Conservation (phyloP, 2,888 invertebrate species). For the Luperina nickerlii region DNA sequence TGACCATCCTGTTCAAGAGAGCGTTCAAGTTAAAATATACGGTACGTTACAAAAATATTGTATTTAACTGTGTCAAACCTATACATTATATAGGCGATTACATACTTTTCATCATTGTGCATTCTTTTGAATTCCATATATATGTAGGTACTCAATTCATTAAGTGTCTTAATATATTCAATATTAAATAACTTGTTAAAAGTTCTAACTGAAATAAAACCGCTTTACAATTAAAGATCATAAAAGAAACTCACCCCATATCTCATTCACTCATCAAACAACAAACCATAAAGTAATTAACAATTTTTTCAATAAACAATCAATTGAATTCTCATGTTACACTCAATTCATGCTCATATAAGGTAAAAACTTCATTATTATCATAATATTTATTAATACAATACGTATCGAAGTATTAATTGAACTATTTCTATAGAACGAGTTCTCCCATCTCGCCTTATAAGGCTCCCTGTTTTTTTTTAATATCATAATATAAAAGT, state of each 20-base stretch:
- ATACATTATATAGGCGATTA: too few relatives aligned
- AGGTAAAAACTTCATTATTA: conserved; percentile 48
- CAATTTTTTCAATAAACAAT: conserved; percentile 24
- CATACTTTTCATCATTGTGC: background rate
- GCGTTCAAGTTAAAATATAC: too few relatives aligned
- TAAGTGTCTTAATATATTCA: background rate
- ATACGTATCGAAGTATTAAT: conserved; percentile 45
- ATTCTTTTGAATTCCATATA: background rate
- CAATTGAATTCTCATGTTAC: conserved; percentile 39
- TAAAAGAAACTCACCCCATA: background rate
- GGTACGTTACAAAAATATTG: too few relatives aligned
- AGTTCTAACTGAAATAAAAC: conserved; percentile 13
- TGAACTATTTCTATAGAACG: conserved; percentile 51
- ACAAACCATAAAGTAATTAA: conserved; percentile 24
- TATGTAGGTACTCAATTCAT: background rate
- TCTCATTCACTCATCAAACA: background rate
- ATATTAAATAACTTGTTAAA: background rate
- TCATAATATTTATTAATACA: conserved; percentile 56
- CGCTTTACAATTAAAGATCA: conserved; percentile 9
- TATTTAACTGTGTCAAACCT: background rate
- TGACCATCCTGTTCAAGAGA: too few relatives aligned
- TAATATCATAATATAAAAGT: conserved; percentile 17
- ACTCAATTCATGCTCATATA: conserved; percentile 39
- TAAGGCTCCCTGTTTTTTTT: conserved; percentile 29
- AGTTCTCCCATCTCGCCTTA: background rate